Evolutionary conservation across 1,140 invertebrate genomes (phyloP).

Genomic region (Sminthurinus signatus): DNA sequence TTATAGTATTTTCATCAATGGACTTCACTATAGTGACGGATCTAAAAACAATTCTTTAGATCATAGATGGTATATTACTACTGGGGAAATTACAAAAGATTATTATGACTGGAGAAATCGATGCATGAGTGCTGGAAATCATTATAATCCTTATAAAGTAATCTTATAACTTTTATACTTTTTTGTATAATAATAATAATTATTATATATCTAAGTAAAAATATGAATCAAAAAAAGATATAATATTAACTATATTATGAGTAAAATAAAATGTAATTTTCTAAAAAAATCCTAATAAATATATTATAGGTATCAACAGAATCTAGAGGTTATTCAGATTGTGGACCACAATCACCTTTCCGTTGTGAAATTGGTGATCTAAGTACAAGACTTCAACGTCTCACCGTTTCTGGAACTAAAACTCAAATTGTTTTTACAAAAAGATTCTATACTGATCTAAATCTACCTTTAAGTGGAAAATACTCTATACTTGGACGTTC

Average conservation of each 20-base stretch:
- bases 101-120: conserved; percentile 84
- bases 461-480: conserved; percentile 68
- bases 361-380: conserved; percentile 53
- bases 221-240: too few relatives aligned
- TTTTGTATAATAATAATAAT: conserved; percentile 14
- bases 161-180: conserved; percentile 28
- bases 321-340: conserved; percentile 44
- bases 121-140: conserved; percentile 68
- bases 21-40: conserved; percentile 78
- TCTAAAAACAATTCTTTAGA: conserved; percentile 68
- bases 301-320: conserved; percentile 43
- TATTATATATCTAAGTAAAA: neutral
- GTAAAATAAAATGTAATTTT: too few relatives aligned
- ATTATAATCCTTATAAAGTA: conserved; percentile 76
- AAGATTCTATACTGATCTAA: conserved; percentile 66
- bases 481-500: conserved; percentile 71
- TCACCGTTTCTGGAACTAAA: conserved; percentile 67
- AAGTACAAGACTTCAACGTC: conserved; percentile 57
- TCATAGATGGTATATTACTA: conserved; percentile 63
- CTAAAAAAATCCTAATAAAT: too few relatives aligned
- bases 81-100: conserved; percentile 63
- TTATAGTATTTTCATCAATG: conserved; percentile 55
- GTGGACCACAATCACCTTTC: conserved; percentile 45
- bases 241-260: too few relatives aligned
- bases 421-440: conserved; percentile 58